Evolutionary conservation across 1,140 invertebrate species (phyloP).

Genomic region (Diachasmimorpha longicaudata): DNA sequence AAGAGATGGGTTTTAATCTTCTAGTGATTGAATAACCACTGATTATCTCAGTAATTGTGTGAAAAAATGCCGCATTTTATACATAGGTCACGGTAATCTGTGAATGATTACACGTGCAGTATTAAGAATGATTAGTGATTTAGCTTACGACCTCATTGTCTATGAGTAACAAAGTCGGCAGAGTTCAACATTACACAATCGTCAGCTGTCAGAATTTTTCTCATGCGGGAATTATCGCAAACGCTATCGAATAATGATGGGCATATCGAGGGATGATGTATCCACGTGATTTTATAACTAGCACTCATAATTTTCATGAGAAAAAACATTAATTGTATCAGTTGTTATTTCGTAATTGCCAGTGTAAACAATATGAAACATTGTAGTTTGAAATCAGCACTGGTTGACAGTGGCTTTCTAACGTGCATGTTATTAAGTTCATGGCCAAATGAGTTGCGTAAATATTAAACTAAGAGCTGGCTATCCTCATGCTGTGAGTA

Average conservation of each 20-base stretch:
- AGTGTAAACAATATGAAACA: not conserved
- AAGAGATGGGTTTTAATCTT: slow-evolving; percentile 13
- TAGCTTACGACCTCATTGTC: not conserved
- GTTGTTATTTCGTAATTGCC: not conserved
- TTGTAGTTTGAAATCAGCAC: not conserved
- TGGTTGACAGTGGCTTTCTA: not conserved
- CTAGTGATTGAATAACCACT: slow-evolving; percentile 11
- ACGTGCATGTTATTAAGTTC: not conserved
- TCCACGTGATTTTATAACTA: not conserved
- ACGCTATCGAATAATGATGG: not conserved
- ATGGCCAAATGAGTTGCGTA: not conserved
- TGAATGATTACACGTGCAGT: not conserved
- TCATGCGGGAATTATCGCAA: not conserved
- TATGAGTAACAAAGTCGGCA: not conserved
- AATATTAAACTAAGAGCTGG: not conserved
- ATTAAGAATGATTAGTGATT: not conserved
- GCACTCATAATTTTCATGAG: not conserved
- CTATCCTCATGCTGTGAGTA: not conserved
- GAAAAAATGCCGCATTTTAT: not conserved
- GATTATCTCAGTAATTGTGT: not conserved
- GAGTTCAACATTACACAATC: not conserved
- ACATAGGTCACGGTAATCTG: slow-evolving; percentile 9
- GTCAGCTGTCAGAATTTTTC: not conserved
- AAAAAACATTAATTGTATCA: not conserved
- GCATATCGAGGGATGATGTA: not conserved